phyloP scores from a whole-genome alignment of 2,888 invertebrate genomes.

The Silvanus unidentatus region DNA sequence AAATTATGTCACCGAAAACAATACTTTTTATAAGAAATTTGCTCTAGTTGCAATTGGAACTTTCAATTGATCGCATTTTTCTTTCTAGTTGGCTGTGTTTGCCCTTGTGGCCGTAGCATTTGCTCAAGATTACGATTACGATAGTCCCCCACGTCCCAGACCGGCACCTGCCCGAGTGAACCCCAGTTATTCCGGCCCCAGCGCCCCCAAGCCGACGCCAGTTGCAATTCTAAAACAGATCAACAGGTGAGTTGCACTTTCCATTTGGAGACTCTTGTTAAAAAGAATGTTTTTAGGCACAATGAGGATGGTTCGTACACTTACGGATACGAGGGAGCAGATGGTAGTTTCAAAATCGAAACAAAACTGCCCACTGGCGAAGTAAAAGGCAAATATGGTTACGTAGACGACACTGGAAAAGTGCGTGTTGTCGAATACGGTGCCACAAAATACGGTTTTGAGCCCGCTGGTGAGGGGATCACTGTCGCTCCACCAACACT shows the following conservation, averaged over 20 bases:
- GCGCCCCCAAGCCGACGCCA: conserved; percentile 53
- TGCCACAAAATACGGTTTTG: conserved; percentile 82
- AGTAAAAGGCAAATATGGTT: conserved; percentile 86
- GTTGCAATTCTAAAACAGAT: conserved; percentile 83
- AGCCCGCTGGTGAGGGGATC: conserved; percentile 80
- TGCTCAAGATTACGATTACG: conserved; percentile 50
- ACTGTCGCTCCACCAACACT: conserved; percentile 65
- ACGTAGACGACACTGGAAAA: conserved; percentile 76
- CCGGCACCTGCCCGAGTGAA: conserved; percentile 44
- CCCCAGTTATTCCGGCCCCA: conserved; percentile 43
- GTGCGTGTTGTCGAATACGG: conserved; percentile 83
- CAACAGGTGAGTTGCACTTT: conserved; percentile 56
- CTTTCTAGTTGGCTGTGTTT: conserved; percentile 39
- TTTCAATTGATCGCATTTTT: background rate
- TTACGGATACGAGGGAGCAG: conserved; percentile 82
- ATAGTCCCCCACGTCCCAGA: conserved; percentile 43
- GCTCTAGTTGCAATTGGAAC: too few relatives aligned
- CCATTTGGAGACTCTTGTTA: background rate
- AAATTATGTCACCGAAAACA: too few relatives aligned
- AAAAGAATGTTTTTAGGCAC: conserved; percentile 52
- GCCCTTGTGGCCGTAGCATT: conserved; percentile 45
- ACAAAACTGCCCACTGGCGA: conserved; percentile 76
- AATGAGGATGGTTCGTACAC: conserved; percentile 89
- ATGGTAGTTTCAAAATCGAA: conserved; percentile 86
- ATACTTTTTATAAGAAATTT: too few relatives aligned